Evolutionary conservation across 1,140 invertebrate genomes (phyloP).

Genomic region (Eulimnadia texana): DNA sequence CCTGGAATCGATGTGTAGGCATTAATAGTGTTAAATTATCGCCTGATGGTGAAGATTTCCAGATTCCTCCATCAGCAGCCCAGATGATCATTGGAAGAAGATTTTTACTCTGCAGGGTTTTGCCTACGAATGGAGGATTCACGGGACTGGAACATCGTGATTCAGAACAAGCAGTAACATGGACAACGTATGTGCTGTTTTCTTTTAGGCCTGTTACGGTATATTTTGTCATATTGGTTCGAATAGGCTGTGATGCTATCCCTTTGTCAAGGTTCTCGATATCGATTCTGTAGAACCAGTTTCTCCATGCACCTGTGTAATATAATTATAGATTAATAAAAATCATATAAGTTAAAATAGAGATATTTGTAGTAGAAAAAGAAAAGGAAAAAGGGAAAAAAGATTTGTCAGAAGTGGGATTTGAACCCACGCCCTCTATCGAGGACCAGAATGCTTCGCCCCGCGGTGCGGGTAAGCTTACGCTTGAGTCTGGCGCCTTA

Average conservation of each 20-base stretch:
- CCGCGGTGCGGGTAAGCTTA: constrained; percentile 17
- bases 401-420: constrained; percentile 33
- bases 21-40: constrained; percentile 48
- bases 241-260: constrained; percentile 28
- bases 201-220: constrained; percentile 50
- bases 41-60: constrained; percentile 56
- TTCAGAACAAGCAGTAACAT: constrained; percentile 63
- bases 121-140: constrained; percentile 24
- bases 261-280: constrained; percentile 43
- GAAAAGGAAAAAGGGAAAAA: constrained; percentile 17
- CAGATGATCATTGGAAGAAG: constrained; percentile 46
- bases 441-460: constrained; percentile 29
- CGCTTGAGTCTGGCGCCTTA: constrained; percentile 32
- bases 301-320: constrained; percentile 54
- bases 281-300: constrained; percentile 69
- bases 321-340: too few species aligned
- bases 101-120: constrained; percentile 25
- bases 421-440: constrained; percentile 34
- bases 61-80: constrained; percentile 49
- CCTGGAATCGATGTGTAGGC: constrained; percentile 36
- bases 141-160: constrained; percentile 51
- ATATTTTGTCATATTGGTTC: constrained; percentile 38
- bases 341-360: too few species aligned
- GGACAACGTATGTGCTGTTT: constrained; percentile 57
- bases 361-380: not conserved